Conservation (phyloP, 2,113 vertebrate genomes). For the Bambusicola thoracicus region DNA sequence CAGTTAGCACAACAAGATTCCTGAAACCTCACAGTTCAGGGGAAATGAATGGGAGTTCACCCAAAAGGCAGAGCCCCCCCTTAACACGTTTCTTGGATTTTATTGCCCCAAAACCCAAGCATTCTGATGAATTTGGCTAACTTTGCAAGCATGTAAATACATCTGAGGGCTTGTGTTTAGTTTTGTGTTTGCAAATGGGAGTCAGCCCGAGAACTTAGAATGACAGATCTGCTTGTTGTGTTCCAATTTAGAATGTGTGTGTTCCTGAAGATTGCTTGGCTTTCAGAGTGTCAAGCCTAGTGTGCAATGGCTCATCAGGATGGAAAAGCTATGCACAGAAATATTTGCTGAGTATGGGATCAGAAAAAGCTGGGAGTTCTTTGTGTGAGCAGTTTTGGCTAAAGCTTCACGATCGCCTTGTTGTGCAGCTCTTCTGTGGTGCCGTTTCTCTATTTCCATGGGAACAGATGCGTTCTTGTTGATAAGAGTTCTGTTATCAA, state of each 20-base stretch:
- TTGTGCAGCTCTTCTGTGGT: not conserved
- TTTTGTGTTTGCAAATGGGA: not conserved
- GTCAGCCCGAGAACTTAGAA: not conserved
- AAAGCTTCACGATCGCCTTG: not conserved
- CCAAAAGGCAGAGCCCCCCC: not conserved
- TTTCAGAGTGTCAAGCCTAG: not conserved
- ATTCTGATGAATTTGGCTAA: not conserved
- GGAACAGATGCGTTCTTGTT: constrained; percentile 23
- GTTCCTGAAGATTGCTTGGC: not conserved
- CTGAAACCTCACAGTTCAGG: not conserved
- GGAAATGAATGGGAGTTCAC: not conserved
- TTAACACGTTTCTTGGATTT: not conserved
- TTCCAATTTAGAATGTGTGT: not conserved
- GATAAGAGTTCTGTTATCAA: constrained; percentile 10
- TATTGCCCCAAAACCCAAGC: not conserved
- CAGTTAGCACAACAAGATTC: not conserved
- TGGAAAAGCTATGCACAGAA: not conserved
- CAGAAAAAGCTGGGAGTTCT: not conserved
- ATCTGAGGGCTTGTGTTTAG: not conserved
- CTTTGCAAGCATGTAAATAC: not conserved
- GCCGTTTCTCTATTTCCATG: not conserved
- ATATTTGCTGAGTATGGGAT: accelerated
- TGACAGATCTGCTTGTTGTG: not conserved
- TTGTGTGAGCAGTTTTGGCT: not conserved
- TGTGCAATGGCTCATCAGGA: not conserved